Evolutionary conservation across 2,888 invertebrate genomes (phyloP).

Genomic region (Tenthredo notha): DNA sequence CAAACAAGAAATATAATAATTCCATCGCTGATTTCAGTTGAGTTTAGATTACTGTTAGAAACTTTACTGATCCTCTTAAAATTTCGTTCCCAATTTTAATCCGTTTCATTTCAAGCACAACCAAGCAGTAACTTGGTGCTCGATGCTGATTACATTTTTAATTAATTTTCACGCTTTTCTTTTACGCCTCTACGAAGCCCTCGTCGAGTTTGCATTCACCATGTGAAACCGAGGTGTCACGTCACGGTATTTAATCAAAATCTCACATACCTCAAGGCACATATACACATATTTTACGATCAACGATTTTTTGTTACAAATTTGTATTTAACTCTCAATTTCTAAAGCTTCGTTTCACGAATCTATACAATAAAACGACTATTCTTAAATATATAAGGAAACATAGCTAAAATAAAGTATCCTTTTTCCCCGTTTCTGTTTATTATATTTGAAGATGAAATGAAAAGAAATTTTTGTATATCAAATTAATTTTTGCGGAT

Average conservation of each 20-base stretch:
- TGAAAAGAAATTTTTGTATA: neutral
- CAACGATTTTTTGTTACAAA: neutral
- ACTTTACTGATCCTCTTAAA: constrained; percentile 29
- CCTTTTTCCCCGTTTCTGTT: neutral
- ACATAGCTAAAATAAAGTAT: too few species aligned
- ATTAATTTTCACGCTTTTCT: constrained; percentile 28
- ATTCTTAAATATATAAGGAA: too few species aligned
- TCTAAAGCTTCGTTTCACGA: neutral
- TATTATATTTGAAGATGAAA: neutral
- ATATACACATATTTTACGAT: neutral
- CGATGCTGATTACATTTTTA: constrained; percentile 38
- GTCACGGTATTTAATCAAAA: constrained; percentile 26
- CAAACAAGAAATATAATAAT: neutral
- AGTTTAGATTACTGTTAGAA: constrained; percentile 23
- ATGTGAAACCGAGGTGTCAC: constrained; percentile 9
- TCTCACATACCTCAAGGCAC: constrained; percentile 7
- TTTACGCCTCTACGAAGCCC: neutral
- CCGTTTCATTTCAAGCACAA: constrained; percentile 15
- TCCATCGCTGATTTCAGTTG: neutral
- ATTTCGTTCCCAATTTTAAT: constrained; percentile 14
- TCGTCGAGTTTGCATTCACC: neutral
- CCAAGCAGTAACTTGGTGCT: constrained; percentile 22
- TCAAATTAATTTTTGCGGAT: constrained; percentile 11
- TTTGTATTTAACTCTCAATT: neutral
- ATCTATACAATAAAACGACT: neutral